Percentiles rank a stretch among this genome's conserved stretches.
Conservation (phyloP, 2,888 invertebrate genomes). For the Corbicula japonica region DNA sequence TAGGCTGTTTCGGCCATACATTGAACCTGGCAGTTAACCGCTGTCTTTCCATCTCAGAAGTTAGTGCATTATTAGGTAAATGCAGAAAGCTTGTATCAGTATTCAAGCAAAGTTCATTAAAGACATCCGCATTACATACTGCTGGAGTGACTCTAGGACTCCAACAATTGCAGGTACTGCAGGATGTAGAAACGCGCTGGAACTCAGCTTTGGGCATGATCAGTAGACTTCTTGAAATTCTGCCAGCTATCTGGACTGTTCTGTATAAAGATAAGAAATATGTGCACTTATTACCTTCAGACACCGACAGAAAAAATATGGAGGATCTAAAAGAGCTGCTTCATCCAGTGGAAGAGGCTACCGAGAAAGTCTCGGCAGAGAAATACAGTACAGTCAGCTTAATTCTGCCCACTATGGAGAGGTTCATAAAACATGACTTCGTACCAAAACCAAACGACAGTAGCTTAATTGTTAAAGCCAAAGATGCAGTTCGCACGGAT, state of each 20-base stretch:
- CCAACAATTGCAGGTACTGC: constrained; percentile 1
- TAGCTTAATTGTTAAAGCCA: not conserved
- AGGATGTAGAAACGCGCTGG: constrained; percentile 8
- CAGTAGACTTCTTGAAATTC: constrained; percentile 7
- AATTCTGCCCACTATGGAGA: not conserved
- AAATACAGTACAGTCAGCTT: not conserved
- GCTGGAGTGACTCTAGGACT: not conserved
- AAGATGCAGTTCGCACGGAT: not conserved
- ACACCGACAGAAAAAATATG: not conserved
- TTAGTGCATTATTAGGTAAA: no score
- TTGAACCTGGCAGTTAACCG: no score
- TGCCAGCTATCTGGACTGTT: constrained; percentile 5
- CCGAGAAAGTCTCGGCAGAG: not conserved
- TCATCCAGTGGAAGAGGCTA: constrained; percentile 2
- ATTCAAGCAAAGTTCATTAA: not conserved
- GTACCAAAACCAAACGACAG: not conserved
- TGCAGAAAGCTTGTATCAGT: constrained; percentile 7
- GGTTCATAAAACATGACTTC: constrained; percentile 1
- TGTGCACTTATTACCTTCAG: not conserved
- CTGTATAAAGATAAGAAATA: constrained; percentile 7
- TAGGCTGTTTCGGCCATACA: no score
- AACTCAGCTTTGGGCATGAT: constrained; percentile 1
- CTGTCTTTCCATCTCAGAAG: no score
- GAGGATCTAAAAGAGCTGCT: constrained; percentile 3
- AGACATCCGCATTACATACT: not conserved